Evolutionary conservation across 1,140 invertebrate species (phyloP).

Genomic region (Trichonephila inaurata): DNA sequence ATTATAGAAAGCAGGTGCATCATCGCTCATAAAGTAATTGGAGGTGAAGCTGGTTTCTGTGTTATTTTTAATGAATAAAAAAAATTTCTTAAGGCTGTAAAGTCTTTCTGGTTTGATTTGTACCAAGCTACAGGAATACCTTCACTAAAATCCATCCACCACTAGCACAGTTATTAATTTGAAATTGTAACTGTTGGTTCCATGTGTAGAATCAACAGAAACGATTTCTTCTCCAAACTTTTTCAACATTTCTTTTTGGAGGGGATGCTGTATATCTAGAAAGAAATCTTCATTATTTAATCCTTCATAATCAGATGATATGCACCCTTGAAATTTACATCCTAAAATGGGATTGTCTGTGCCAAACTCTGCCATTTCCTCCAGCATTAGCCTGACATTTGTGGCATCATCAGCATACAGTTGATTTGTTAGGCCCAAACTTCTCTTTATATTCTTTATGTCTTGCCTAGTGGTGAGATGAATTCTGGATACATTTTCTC

Average conservation of each 20-base stretch:
- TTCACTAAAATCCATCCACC: not conserved
- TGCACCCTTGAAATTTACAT: not conserved
- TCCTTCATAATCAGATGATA: not conserved
- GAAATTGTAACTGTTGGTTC: constrained; percentile 45
- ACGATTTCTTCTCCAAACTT: constrained; percentile 45
- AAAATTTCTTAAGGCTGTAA: not conserved
- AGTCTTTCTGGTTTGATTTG: not conserved
- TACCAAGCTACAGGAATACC: constrained; percentile 18
- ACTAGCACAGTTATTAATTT: constrained; percentile 26
- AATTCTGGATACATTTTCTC: not conserved
- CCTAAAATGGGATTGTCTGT: not conserved
- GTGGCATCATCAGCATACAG: not conserved
- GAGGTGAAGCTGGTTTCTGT: not conserved
- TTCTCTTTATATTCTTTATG: not conserved
- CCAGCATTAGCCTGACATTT: not conserved
- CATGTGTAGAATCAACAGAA: constrained; percentile 57
- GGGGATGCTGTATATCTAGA: not conserved
- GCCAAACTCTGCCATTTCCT: not conserved
- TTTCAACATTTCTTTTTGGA: constrained; percentile 5
- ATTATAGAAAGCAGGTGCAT: not conserved
- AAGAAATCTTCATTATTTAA: not conserved
- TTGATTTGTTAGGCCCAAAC: not conserved
- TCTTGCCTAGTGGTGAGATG: not conserved
- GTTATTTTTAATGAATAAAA: not conserved
- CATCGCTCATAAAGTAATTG: not conserved